Percentiles rank a stretch among this genome's conserved stretches.
Conservation (phyloP, 35 echinoderm and acorn worm species). For the Apostichopus parvimensis region DNA sequence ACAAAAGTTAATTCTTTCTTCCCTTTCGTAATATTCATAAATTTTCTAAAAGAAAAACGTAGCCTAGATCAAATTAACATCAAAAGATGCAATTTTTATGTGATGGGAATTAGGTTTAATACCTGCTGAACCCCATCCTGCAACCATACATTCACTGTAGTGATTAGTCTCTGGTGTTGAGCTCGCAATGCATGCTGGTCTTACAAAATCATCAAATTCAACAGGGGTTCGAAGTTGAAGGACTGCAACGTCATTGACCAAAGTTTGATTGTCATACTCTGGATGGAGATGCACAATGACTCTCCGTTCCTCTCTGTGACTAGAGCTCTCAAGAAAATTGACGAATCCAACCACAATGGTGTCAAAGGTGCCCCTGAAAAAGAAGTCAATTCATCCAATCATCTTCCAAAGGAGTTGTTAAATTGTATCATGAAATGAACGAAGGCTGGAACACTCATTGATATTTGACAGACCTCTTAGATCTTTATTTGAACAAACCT, state of each 20-base stretch:
- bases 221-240: slow-evolving; percentile 14
- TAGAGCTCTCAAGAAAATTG: background rate
- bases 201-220: slow-evolving; percentile 17
- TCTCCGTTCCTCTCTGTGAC: slow-evolving; percentile 1
- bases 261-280: background rate
- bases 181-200: slow-evolving; percentile 38
- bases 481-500: no score
- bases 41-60: no score
- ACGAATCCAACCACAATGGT: background rate
- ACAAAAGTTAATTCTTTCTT: no score
- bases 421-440: no score
- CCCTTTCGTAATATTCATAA: no score
- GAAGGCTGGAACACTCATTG: no score
- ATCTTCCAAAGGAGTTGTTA: background rate
- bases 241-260: slow-evolving; percentile 40
- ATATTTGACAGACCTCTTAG: no score
- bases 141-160: slow-evolving; percentile 13
- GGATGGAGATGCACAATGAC: background rate
- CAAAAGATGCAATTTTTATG: no score
- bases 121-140: slow-evolving; percentile 32
- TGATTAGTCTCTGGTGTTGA: background rate
- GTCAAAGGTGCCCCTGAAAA: slow-evolving; percentile 12
- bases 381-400: background rate
- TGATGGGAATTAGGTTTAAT: no score
- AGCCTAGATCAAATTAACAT: no score